phyloP scores from a whole-genome alignment of 2,797 vertebrate species.

The Diglossa cyanea region DNA sequence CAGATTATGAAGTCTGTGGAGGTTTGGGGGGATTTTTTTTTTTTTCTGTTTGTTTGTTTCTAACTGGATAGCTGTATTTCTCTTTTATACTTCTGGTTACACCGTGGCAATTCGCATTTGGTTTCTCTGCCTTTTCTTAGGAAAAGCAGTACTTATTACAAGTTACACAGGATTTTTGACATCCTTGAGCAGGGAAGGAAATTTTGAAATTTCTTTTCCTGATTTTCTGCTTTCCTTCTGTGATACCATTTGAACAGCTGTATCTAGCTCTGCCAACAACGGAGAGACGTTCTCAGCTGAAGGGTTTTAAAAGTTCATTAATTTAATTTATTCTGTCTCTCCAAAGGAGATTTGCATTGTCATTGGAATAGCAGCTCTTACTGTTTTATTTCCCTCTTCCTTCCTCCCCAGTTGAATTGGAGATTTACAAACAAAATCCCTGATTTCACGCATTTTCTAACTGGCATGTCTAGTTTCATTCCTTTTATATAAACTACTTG shows the following conservation, averaged over 20 bases:
- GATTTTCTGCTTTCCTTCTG: neutral
- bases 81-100: neutral
- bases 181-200: neutral
- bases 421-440: neutral
- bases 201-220: neutral
- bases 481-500: slow-evolving; percentile 5
- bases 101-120: neutral
- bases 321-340: slow-evolving; percentile 42
- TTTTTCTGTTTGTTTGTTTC: neutral
- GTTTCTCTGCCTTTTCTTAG: neutral
- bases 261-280: neutral
- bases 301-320: slow-evolving; percentile 23
- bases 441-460: neutral
- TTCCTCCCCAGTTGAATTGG: neutral
- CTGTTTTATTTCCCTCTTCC: neutral
- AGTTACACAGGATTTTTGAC: neutral
- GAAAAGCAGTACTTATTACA: neutral
- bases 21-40: accelerated
- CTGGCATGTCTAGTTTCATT: neutral
- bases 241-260: slow-evolving; percentile 22
- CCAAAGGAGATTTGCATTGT: neutral
- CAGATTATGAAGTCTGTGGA: neutral
- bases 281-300: slow-evolving; percentile 12
- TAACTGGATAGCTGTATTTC: neutral
- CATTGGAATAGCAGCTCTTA: neutral